Evolutionary conservation across 2,113 vertebrate genomes (phyloP).

Genomic region (Crypturellus undulatus): DNA sequence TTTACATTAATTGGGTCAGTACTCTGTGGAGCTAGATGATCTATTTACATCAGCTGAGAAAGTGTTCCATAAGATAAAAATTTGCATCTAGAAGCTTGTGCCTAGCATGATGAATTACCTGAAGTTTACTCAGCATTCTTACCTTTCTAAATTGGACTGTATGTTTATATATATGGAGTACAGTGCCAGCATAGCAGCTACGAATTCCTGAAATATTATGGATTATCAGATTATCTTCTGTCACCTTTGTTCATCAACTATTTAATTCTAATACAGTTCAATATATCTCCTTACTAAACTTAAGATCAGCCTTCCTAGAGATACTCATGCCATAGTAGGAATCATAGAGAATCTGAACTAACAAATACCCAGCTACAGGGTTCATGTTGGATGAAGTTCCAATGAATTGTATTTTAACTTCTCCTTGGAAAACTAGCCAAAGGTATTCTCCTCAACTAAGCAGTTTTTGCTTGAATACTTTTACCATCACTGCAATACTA

Average conservation of each 20-base stretch:
- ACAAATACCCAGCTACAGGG: not conserved
- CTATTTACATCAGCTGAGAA: not conserved
- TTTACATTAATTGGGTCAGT: not conserved
- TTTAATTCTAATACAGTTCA: not conserved
- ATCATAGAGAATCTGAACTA: not conserved
- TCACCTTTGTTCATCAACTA: not conserved
- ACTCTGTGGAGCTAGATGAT: not conserved
- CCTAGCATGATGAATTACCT: not conserved
- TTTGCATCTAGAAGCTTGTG: not conserved
- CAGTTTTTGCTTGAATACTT: not conserved
- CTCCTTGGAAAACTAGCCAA: not conserved
- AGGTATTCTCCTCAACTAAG: not conserved
- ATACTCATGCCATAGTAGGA: not conserved
- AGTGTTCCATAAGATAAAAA: not conserved
- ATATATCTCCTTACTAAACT: not conserved
- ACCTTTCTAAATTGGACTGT: not conserved
- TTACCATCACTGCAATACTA: not conserved
- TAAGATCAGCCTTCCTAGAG: not conserved
- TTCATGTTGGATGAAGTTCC: not conserved
- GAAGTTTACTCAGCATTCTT: not conserved
- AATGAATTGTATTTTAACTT: not conserved
- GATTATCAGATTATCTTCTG: not conserved
- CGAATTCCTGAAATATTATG: not conserved
- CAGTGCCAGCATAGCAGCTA: not conserved
- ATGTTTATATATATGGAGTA: not conserved